Evolutionary conservation across 2,113 vertebrate genomes (phyloP), one percentile per base, ranked within the genome.

Genomic region (Lepus europaeus): DNA sequence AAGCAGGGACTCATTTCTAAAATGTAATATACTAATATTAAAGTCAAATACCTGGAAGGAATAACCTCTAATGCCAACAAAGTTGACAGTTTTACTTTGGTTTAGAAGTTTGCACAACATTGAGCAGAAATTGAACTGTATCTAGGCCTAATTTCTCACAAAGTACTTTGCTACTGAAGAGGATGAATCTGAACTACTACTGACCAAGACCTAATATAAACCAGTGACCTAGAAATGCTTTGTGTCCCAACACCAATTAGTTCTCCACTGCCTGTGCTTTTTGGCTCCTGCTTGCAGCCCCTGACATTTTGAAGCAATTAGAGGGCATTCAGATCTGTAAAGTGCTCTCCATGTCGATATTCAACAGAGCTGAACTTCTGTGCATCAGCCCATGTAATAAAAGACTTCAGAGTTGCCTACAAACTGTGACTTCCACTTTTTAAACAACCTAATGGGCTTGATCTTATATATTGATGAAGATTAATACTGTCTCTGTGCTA

Each of bases 281-380:
- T 70, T 45, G 29, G 74, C 73, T 92, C 72, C 56, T 88, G 25
- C 74, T 95, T 92, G 39, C 66, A 95, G 56, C 31, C 73, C 59
- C 94, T 96, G 97, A 91, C 96, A 96, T 97, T 97, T 95, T 45
- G 85, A 96, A 95, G 76, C 83, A 94, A 97, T 96, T 94, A 96
- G 87, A 94, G 51, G 90, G 72, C 72, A 89, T 70, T 63, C 1
- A 1, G 39, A 61, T 90, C 90, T 90, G 61, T 82, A 80, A 96
- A 90, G 74, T 31, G 20, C 33, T 45, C 19, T 88, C 31, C 51
- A 2, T 70, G 56, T 72, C 23, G 64, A 20, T 63, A 90, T n/a
- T 93, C 88, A 89, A 59, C 70, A 92, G 90, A 93, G 92, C 86
- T 95, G 90, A 95, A 87, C 88, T 66, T 78, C 31, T 72, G 56